Percentiles rank a stretch among this genome's conserved stretches.
Conservation (phyloP, 2,888 invertebrate genomes). For the Chymomyza fuscimana region DNA sequence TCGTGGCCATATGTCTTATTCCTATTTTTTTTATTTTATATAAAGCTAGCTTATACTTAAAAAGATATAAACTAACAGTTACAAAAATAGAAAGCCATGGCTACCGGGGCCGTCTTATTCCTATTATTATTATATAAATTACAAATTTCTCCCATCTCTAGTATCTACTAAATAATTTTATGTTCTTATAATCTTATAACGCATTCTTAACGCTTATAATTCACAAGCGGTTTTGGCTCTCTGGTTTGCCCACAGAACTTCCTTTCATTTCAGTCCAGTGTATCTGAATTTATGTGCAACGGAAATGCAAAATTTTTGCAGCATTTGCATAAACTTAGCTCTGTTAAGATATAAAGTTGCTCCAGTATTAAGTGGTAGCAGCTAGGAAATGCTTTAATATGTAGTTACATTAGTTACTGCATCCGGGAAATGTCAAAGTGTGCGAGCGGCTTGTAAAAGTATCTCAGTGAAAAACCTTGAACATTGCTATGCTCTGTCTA, state of each 20-base stretch:
- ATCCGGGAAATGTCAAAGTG: constrained; percentile 37
- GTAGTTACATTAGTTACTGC: constrained; percentile 11
- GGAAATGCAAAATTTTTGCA: constrained; percentile 14
- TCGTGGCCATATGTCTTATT: too few relatives aligned
- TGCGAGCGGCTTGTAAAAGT: neutral
- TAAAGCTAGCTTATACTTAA: too few relatives aligned
- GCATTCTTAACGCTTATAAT: too few relatives aligned
- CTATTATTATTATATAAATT: too few relatives aligned
- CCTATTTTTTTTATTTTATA: too few relatives aligned
- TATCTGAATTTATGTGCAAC: constrained; percentile 2
- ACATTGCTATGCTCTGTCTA: constrained; percentile 45
- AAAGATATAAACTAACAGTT: too few relatives aligned
- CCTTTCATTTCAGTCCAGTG: constrained; percentile 6
- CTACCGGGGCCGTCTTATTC: too few relatives aligned
- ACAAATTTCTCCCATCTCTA: too few relatives aligned
- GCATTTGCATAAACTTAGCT: constrained; percentile 18
- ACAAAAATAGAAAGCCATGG: too few relatives aligned
- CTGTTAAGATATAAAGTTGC: constrained; percentile 32
- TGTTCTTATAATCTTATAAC: too few relatives aligned
- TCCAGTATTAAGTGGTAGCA: constrained; percentile 46
- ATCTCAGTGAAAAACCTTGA: neutral
- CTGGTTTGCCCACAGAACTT: neutral
- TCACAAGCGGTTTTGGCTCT: too few relatives aligned
- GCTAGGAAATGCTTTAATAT: constrained; percentile 40
- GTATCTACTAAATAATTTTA: too few relatives aligned